Conservation (phyloP, 2,797 vertebrate species). For the Balearica regulorum region DNA sequence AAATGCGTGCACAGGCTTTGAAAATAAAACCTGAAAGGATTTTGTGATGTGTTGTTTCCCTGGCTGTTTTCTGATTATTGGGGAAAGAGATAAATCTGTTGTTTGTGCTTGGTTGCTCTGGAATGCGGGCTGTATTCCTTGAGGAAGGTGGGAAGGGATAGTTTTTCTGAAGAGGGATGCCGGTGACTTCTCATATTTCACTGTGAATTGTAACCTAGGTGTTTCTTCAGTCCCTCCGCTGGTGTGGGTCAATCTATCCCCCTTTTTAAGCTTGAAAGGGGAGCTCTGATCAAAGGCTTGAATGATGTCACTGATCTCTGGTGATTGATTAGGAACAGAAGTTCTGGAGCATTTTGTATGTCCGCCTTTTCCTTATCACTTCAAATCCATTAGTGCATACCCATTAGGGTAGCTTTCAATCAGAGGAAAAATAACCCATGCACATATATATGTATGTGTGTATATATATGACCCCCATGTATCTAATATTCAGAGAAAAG, state of each 20-base stretch:
- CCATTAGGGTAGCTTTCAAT: slow-evolving; percentile 25
- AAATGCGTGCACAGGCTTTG: not conserved
- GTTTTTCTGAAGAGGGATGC: slow-evolving; percentile 64
- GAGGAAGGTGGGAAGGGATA: slow-evolving; percentile 56
- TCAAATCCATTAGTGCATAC: slow-evolving; percentile 65
- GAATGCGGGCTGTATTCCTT: slow-evolving; percentile 58
- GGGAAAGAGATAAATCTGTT: slow-evolving; percentile 39
- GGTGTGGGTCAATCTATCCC: slow-evolving; percentile 68
- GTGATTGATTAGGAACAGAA: slow-evolving; percentile 94
- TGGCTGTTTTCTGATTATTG: not conserved
- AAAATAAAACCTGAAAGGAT: not conserved
- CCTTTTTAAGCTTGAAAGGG: slow-evolving; percentile 81
- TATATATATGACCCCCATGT: not conserved
- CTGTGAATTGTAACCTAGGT: slow-evolving; percentile 73
- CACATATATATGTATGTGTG: not conserved
- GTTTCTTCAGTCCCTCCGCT: slow-evolving; percentile 61
- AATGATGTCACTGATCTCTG: slow-evolving; percentile 88
- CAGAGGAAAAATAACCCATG: not conserved
- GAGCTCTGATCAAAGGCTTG: slow-evolving; percentile 90
- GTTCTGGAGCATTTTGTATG: slow-evolving; percentile 74
- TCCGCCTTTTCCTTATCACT: slow-evolving; percentile 66
- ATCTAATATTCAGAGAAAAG: not conserved
- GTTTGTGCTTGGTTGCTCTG: slow-evolving; percentile 63
- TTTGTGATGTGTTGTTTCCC: not conserved
- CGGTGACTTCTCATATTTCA: slow-evolving; percentile 76